A percentile compares a stretch with the other conserved stretches of the same genome.
These are phyloP conservation scores for Metalampra italica DNA, from an alignment of 2,888 invertebrate genomes.

Conservation along the genomic window DNA sequence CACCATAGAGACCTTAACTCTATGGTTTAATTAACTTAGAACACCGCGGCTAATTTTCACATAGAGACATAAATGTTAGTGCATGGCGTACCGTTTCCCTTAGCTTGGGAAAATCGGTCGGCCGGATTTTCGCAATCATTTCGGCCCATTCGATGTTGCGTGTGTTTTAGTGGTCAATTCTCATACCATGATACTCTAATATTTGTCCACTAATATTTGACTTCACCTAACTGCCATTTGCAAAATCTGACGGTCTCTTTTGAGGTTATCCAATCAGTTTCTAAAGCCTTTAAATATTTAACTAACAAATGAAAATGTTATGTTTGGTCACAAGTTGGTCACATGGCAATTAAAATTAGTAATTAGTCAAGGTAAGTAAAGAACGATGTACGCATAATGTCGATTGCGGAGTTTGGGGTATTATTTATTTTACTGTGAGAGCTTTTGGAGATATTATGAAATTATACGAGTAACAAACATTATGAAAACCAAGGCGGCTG, in stretches of 20 bases:
- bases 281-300: not conserved
- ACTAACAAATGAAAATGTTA: not conserved
- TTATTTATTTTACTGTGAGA: too few relatives aligned
- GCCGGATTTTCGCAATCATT: conserved; percentile 5
- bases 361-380: not conserved
- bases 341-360: not conserved
- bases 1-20: too few relatives aligned
- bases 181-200: not conserved
- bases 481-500: too few relatives aligned
- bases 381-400: not conserved
- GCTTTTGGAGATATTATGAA: too few relatives aligned
- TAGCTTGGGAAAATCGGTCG: conserved; percentile 3
- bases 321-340: not conserved
- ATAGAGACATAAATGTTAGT: conserved; percentile 4
- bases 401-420: not conserved
- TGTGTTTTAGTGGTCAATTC: not conserved
- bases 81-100: not conserved
- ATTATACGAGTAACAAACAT: too few relatives aligned
- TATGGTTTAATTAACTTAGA: too few relatives aligned
- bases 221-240: not conserved
- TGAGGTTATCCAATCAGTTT: conserved; percentile 2
- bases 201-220: conserved; percentile 7
- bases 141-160: not conserved
- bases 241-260: not conserved
- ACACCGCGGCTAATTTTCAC: conserved; percentile 1